These are phyloP conservation scores for Caenorhabditis virilis DNA, from an alignment of 2,888 invertebrate species.

Conservation along the genomic window DNA sequence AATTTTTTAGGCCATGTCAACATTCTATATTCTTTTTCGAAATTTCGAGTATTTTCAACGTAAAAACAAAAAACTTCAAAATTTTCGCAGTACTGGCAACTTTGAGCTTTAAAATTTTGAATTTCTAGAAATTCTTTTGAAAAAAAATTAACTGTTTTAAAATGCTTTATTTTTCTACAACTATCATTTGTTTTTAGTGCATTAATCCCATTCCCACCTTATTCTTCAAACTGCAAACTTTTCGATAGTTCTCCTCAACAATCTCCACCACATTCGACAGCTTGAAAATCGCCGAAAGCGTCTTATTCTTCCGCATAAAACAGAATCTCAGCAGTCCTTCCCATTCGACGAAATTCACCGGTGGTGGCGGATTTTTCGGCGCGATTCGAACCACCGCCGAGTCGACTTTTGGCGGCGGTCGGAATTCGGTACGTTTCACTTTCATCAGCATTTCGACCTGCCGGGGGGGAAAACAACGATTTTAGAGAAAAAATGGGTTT, in stretches of 20 bases:
- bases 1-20: no score
- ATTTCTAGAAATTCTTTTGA: no score
- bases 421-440: constrained; percentile 97
- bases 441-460: constrained; percentile 74
- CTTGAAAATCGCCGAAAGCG: constrained; percentile 85
- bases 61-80: no score
- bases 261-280: constrained; percentile 76
- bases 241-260: constrained; percentile 87
- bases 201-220: no score
- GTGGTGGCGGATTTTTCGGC: constrained; percentile 92
- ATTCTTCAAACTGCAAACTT: constrained; percentile 85
- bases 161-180: neutral
- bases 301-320: constrained; percentile 95
- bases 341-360: constrained; percentile 78
- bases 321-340: constrained; percentile 93
- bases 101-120: no score
- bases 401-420: constrained; percentile 96
- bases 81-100: no score
- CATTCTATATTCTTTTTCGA: no score
- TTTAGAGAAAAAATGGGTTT: no score
- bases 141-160: neutral
- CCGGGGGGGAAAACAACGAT: no score
- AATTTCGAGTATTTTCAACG: no score
- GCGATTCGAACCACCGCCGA: constrained; percentile 96
- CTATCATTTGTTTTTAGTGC: no score